These are phyloP conservation scores for Drosophila pseudoobscura DNA, from an alignment of 1,140 invertebrate species.

Conservation along the genomic window DNA sequence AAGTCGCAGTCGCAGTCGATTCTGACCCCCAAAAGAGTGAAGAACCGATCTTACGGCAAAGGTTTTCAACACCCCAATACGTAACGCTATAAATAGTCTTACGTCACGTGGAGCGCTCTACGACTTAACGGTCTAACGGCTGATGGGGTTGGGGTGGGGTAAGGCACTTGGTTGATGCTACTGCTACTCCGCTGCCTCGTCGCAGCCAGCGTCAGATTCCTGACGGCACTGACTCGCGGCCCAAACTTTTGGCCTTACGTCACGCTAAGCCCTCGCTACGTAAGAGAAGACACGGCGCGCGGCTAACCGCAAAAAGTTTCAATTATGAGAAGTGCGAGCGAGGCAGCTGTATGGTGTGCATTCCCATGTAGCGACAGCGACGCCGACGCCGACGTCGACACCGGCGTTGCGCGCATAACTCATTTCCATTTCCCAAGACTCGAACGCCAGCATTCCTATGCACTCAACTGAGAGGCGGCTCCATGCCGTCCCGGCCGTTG, in stretches of 20 bases:
- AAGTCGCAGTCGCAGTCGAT: conserved; percentile 7
- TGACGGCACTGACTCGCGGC: conserved; percentile 46
- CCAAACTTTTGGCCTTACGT: conserved; percentile 23
- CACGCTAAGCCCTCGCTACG: conserved; percentile 58
- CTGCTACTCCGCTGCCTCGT: conserved; percentile 15
- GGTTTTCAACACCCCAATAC: conserved; percentile 63
- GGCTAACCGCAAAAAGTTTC: conserved; percentile 65
- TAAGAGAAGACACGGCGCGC: conserved; percentile 44
- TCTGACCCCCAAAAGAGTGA: conserved; percentile 35
- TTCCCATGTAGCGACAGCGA: conserved; percentile 62
- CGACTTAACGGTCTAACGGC: conserved; percentile 48
- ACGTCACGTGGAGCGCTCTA: conserved; percentile 32
- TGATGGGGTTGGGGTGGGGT: conserved; percentile 1
- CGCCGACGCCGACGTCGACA: conserved; percentile 3
- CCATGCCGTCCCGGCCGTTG: not conserved
- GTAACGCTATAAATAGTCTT: conserved; percentile 45
- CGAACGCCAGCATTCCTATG: conserved; percentile 62
- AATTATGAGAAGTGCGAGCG: conserved; percentile 61
- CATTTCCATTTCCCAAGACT: conserved; percentile 45
- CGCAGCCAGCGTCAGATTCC: conserved; percentile 53
- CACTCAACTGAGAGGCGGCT: conserved; percentile 46
- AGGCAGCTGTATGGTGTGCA: conserved; percentile 41
- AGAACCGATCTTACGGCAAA: conserved; percentile 55
- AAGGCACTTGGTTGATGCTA: conserved; percentile 43
- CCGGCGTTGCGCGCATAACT: conserved; percentile 42